phyloP scores from a whole-genome alignment of 2,888 invertebrate species.

The Archaeoteleia sp. region DNA sequence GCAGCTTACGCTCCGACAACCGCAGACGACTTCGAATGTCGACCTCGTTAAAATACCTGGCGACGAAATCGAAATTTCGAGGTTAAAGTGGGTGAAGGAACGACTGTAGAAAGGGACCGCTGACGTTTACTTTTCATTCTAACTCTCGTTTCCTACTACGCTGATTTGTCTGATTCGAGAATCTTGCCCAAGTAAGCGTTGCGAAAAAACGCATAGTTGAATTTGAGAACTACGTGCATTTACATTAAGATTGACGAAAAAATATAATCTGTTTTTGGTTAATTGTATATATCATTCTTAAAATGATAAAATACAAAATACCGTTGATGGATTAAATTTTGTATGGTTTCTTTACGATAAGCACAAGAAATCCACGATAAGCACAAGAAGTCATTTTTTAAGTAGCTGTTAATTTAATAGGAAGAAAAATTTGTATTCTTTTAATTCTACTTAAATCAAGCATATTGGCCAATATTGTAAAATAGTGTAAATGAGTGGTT shows the following conservation, averaged over 20 bases:
- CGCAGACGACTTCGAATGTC: slow-evolving; percentile 66
- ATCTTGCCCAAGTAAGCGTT: no score
- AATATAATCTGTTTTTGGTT: no score
- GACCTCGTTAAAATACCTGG: slow-evolving; percentile 74
- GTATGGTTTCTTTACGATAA: slow-evolving; percentile 6
- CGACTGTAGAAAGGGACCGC: slow-evolving; percentile 38
- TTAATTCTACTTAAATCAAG: background rate
- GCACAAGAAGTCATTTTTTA: background rate
- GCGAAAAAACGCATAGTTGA: no score
- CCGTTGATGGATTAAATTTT: no score
- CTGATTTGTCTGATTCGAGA: slow-evolving; percentile 31
- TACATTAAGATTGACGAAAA: no score
- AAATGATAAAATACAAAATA: no score
- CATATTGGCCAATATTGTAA: background rate
- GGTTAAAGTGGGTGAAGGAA: slow-evolving; percentile 64
- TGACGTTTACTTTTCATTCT: slow-evolving; percentile 39
- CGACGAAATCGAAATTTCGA: slow-evolving; percentile 74
- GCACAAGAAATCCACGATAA: background rate
- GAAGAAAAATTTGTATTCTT: background rate
- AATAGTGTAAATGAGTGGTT: background rate
- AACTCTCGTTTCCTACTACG: slow-evolving; percentile 7
- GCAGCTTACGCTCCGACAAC: slow-evolving; percentile 46
- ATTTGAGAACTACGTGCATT: no score
- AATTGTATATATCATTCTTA: no score
- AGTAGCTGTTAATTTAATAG: background rate